Conservation (phyloP, 2,888 invertebrate genomes). For the Loripinus fragilis region DNA sequence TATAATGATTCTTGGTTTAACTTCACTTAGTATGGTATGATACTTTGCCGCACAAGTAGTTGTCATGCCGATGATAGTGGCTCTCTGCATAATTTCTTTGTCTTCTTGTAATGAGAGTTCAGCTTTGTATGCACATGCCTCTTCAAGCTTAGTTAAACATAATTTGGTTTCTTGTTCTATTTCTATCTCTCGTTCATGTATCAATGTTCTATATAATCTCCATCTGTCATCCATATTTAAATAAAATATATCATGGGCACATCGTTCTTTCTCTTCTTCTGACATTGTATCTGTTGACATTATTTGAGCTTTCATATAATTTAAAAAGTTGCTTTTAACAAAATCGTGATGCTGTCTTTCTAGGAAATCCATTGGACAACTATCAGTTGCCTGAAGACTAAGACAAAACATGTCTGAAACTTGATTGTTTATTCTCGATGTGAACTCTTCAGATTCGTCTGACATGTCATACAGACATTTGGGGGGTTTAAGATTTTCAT, state of each 20-base stretch:
- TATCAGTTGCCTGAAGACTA: background rate
- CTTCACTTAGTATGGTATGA: slow-evolving; percentile 67
- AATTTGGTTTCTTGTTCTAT: slow-evolving; percentile 43
- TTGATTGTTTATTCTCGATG: background rate
- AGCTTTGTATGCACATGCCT: slow-evolving; percentile 27
- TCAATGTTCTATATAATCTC: slow-evolving; percentile 84
- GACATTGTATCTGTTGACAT: background rate
- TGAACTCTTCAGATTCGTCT: background rate
- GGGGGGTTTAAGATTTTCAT: background rate
- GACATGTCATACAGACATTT: background rate
- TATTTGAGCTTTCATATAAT: background rate
- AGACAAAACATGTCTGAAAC: no score
- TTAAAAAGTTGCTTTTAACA: background rate
- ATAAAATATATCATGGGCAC: background rate
- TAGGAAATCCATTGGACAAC: background rate
- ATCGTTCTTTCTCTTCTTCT: background rate
- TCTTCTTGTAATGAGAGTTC: slow-evolving; percentile 66
- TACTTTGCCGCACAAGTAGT: slow-evolving; percentile 80
- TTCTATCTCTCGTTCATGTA: slow-evolving; percentile 56
- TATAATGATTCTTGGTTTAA: slow-evolving; percentile 83
- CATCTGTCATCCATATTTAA: slow-evolving; percentile 81
- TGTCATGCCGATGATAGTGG: slow-evolving; percentile 80
- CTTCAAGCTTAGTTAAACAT: slow-evolving; percentile 43
- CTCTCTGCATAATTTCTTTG: slow-evolving; percentile 63
- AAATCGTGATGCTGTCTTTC: background rate